Evolutionary conservation across 1,140 invertebrate species (phyloP), one percentile per base, ranked within the genome.

Genomic region (Neelides sp.): DNA sequence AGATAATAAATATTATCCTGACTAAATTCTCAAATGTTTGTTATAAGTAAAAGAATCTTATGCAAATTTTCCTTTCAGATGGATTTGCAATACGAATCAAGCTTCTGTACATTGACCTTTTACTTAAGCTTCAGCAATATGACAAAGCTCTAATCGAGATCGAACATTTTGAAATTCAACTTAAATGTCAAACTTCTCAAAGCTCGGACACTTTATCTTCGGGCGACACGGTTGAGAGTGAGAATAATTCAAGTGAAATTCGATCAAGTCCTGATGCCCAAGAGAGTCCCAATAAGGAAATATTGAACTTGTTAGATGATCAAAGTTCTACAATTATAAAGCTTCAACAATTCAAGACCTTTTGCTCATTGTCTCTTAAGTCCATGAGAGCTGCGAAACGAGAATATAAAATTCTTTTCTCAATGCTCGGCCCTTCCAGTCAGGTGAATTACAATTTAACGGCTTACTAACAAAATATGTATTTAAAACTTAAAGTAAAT

Each of bases 71-170:
- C n/a, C n/a, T n/a, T n/a, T n/a, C 80, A 65, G 80, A 82, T 66
- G 71, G 64, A 51, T 66, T 84, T 41, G 75, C 77, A 1, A 75
- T 74, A 57, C 76, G 79, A 64, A 74, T 81, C 13, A 75, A 78
- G 61, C 66, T 82, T 23, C 62, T 85, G 22, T 63, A 80, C n/a
- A 73, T 80, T n/a, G 80, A 84, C 59, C 64, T 83, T n/a, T 76
- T 82, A 59, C 69, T 84, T 2, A 70, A 68, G 48, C 75, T 77
- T 1, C 71, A 75, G 47, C 77, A 80, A 64, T 74, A 75, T n/a
- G 76, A 78, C 27, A 75, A 78, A 65, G 79, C 79, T 4, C 64
- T 82, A 32, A 70, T 72, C n/a, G 64, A 80, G 48, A 71, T 83
- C 27, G 70, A 70, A 53, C 80, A 78, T 62, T 73, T 82, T 19